Percentiles rank a stretch among this genome's conserved stretches.
These are phyloP conservation scores for Trachymyrmex cornetzi DNA, from an alignment of 1,140 invertebrate species.

Conservation along the genomic window DNA sequence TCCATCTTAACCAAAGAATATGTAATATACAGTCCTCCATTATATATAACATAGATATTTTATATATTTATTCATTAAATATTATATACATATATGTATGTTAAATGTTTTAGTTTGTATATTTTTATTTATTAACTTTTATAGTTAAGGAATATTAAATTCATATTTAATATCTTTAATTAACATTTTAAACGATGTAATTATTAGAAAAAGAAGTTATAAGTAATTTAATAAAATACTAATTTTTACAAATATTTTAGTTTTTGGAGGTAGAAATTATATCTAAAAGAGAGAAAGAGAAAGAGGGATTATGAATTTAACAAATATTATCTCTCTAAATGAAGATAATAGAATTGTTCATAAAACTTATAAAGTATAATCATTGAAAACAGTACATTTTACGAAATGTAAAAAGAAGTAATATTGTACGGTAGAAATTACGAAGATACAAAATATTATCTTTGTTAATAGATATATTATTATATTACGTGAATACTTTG, in stretches of 20 bases:
- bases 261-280: background rate
- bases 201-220: background rate
- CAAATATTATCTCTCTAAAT: background rate
- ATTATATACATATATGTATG: too few relatives aligned
- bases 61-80: background rate
- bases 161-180: background rate
- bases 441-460: background rate
- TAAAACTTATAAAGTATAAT: background rate
- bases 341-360: background rate
- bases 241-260: background rate
- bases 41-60: background rate
- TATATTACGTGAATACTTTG: background rate
- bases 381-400: background rate
- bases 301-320: background rate
- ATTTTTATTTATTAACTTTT: background rate
- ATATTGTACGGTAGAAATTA: background rate
- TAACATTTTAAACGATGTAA: background rate
- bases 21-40: background rate
- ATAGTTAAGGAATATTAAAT: background rate
- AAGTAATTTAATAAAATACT: slow-evolving; percentile 1
- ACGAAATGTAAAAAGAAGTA: background rate
- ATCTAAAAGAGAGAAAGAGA: background rate
- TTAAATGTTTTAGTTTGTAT: too few relatives aligned
- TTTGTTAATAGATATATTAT: background rate
- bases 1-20: background rate